Conservation (phyloP, 2,888 invertebrate genomes). For the Ditylenchus weischeri region DNA sequence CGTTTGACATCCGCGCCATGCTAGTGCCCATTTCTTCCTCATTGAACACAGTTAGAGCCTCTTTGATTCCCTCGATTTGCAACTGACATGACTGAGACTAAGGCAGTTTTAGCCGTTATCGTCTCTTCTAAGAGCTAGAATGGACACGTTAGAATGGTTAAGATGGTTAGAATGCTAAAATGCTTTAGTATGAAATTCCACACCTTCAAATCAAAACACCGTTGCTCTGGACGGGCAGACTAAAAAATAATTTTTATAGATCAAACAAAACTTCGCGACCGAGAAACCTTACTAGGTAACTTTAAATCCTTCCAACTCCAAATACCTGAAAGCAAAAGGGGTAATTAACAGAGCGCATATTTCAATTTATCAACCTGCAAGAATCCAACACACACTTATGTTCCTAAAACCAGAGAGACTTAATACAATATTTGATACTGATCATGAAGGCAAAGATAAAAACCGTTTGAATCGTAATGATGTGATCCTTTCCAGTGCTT, state of each 20-base stretch:
- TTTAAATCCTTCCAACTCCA: slow-evolving; percentile 89
- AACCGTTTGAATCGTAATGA: slow-evolving; percentile 91
- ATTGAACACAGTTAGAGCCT: too few relatives aligned
- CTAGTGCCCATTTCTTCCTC: too few relatives aligned
- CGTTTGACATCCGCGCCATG: too few relatives aligned
- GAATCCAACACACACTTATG: slow-evolving; percentile 99
- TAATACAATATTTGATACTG: neutral
- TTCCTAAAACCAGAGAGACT: slow-evolving; percentile 68
- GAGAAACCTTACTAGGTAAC: slow-evolving; percentile 78
- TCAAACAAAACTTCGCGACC: too few relatives aligned
- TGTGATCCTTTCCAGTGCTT: slow-evolving; percentile 79
- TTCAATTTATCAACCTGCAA: slow-evolving; percentile 68
- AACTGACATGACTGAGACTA: slow-evolving; percentile 95
- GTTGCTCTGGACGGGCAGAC: slow-evolving; percentile 78
- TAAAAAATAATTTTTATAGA: too few relatives aligned
- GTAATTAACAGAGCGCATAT: slow-evolving; percentile 77
- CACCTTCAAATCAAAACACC: slow-evolving; percentile 74
- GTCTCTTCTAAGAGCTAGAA: slow-evolving; percentile 71
- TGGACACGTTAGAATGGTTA: neutral
- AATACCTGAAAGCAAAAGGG: slow-evolving; percentile 65
- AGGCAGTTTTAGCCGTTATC: slow-evolving; percentile 81
- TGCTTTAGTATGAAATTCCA: too few relatives aligned
- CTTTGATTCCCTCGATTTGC: too few relatives aligned
- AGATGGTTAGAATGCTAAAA: too few relatives aligned
- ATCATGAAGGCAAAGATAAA: neutral